Base-by-base conservation (phyloP, 2,797 vertebrate species). In the Peromyscus attwateri region DNA sequence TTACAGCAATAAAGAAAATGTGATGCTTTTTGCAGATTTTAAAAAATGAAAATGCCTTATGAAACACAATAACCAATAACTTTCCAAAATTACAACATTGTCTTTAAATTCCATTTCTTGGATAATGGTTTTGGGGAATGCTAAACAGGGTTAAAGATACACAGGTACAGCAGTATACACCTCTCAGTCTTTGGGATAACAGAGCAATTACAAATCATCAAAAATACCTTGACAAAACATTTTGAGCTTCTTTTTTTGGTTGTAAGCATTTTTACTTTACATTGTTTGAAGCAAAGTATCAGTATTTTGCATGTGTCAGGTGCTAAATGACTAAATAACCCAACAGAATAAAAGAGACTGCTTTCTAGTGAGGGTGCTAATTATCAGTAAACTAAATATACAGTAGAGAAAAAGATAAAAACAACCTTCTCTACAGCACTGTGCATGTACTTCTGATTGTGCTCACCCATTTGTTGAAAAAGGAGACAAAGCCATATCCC, bases 401-500 rank as follows among this genome's bases (percentile, higher is more conserved):
- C 17, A 34, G 46, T 10, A 91, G 31, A 70, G 77, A 27, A 85
- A 92, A 95, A n/a, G 91, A 46, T 19, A 46, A 93, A 93, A 40
- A 89, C 60, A 94, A 87, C 52, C 75, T 60, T 82, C 40, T 93
- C 31, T 82, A 49, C 16, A 92, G 60, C 27, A 92, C 2, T 14
- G 60, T 5, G 55, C 40, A 97, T 75, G 66, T n/a, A 71, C n/a
- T 83, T 96, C 90, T 96, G 62, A 93, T 92, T 96, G 76, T 43
- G 97, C 99, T 98, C 97, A 99, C 99, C 99, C 99, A 99, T 98
- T 99, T 99, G 98, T 99, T 99, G 99, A 99, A 99, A 99, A 99
- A 99, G 97, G 99, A 99, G 91, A 99, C 99, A 94, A 99, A 99
- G 97, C 99, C 99, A 80, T 99, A 99, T 98, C 99, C 99, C 98